Base-by-base conservation (phyloP, 2,797 vertebrate species). In the Anguilla megastoma region DNA sequence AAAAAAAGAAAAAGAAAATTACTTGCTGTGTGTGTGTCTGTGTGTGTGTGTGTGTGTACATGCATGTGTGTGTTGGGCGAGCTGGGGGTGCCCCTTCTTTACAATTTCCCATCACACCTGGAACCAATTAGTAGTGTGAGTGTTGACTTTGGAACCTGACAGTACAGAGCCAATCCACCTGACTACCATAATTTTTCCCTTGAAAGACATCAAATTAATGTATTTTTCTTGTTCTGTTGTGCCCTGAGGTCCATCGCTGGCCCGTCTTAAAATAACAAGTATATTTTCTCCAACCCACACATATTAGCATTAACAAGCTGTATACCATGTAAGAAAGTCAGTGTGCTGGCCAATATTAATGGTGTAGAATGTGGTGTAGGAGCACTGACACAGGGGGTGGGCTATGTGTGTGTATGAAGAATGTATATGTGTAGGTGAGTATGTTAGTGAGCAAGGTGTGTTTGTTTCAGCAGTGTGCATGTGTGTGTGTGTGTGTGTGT, bases 111-210 rank as follows among this genome's bases (percentile, higher is more conserved):
- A 41, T 60, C 56, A n/a, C 66, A 88, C 88, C 87, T 89, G 76
- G 88, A 27, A 91, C 74, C 86, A 85, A 74, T 58, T 1, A 89
- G 36, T 90, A 87, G 87, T 90, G 89, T 90, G 94, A 89, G 90
- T 91, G 89, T 89, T 90, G 89, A 86, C 84, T 90, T 89, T 90
- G 85, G 86, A 85, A 45, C 85, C 74, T 90, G 87, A 90, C 92
- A 86, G 90, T 45, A n/a, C 24, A 88, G 90, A 91, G 66, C 90
- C 89, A 89, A 90, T 92, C 92, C 94, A 96, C 96, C 95, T 96
- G 94, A 94, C 94, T 90, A 91, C 89, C 89, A 94, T 95, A 90
- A 91, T 0, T 24, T 52, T 87, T 88, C 89, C 93, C 93, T 90
- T 85, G n/a, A 92, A 91, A 88, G 93, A 90, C 92, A 91, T 94